phyloP scores from a whole-genome alignment of 2,888 invertebrate species.

The Mycalesis mineus region DNA sequence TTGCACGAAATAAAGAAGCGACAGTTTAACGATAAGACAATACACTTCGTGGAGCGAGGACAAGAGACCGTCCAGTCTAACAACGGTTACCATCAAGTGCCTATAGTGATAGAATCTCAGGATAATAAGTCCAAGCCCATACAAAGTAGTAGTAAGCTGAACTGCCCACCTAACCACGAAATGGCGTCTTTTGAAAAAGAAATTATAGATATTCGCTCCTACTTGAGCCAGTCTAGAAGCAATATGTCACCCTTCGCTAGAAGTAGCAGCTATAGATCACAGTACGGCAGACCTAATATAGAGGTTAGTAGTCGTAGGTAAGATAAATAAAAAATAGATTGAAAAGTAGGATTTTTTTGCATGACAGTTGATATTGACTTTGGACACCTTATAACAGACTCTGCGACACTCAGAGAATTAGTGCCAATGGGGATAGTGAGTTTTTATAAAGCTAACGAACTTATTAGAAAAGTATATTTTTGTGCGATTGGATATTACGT shows the following conservation, averaged over 20 bases:
- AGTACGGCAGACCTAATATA: slow-evolving; percentile 80
- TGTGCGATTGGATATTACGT: no score
- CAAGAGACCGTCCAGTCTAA: slow-evolving; percentile 50
- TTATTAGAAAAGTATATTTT: no score
- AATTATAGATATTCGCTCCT: slow-evolving; percentile 84
- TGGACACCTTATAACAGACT: no score
- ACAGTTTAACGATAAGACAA: slow-evolving; percentile 58
- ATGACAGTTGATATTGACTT: no score
- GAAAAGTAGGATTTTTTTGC: no score
- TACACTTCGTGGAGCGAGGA: slow-evolving; percentile 57
- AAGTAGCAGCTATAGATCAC: slow-evolving; percentile 84
- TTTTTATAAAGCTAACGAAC: no score
- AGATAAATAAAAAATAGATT: no score
- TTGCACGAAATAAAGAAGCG: slow-evolving; percentile 67
- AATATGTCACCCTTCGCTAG: slow-evolving; percentile 84
- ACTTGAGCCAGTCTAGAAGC: slow-evolving; percentile 85
- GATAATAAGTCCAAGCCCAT: slow-evolving; percentile 48
- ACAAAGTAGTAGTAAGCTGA: slow-evolving; percentile 62
- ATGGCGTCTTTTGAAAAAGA: slow-evolving; percentile 78
- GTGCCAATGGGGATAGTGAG: no score
- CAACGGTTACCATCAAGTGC: slow-evolving; percentile 82
- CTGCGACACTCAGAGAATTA: no score
- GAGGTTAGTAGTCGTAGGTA: slow-evolving; percentile 50
- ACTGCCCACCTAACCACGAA: slow-evolving; percentile 69
- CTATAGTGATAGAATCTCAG: slow-evolving; percentile 80